Base-by-base conservation (phyloP, 2,797 vertebrate genomes). In the Triplophysa yarkandensis region DNA sequence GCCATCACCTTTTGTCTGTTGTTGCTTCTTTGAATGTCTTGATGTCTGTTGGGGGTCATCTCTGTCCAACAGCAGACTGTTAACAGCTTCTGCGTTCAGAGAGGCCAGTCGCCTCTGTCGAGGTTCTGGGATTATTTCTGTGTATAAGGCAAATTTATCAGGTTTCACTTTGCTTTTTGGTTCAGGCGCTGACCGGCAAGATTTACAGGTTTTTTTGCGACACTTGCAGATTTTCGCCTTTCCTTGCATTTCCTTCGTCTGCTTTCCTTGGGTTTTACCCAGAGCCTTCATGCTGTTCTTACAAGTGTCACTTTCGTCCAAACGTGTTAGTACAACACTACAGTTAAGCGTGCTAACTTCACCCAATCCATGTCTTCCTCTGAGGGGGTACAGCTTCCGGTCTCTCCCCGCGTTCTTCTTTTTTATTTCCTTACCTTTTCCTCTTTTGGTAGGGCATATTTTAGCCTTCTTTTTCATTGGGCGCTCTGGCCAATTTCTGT, bases 81-180 rank as follows among this genome's bases (percentile, higher is more conserved):
- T 99, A 61, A 99, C 94, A 0, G 97, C 97, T 90, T 99, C 97
- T 0, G 97, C 98, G 0, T 99, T 99, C 19, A 99, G 93, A 25
- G 96, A 96, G 57, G 97, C 98, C 84, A 99, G 86, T 27, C 97
- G 92, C 71, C 98, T 92, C 80, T 94, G 94, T 63, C 97, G 92
- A 44, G 96, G 96, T 87, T 96, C 94, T 0, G 85, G 84, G 81
- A 63, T 50, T 6, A 82, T 64, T 41, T 83, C 77, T 71, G 60
- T 19, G 71, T 80, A 43, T 84, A 87, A 89, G 88, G 88, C 84
- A 77, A 69, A 64, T 77, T 78, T 75, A 82, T 86, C 86, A 1
- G 77, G 79, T 86, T 84, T 83, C 50, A 43, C 84, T 65, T 88
- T 83, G 73, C 65, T 85, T 90, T 92, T 92, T 88, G 89, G 89